Evolutionary conservation across 2,888 invertebrate genomes (phyloP), one percentile per base, ranked within the genome.

Genomic region (Panzeria rudis): DNA sequence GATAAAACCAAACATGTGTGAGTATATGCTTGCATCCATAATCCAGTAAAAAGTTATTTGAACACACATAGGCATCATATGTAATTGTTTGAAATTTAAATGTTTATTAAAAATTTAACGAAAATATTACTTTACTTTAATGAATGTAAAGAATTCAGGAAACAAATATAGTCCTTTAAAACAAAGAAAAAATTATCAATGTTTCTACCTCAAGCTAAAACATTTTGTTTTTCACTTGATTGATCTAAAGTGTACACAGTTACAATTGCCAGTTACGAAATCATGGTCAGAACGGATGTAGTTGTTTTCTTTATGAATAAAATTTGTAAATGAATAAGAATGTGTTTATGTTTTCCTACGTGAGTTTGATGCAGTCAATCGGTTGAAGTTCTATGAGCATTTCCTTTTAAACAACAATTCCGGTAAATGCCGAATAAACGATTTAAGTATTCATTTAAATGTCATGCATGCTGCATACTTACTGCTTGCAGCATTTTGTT

Each of bases 201-300:
- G 11, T 32, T 4, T 7, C 17, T n/a, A 56, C 47, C 68, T 68
- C 47, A 50, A 59, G 59, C 59, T 13, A 47, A 68, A 59, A 8
- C 9, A n/a, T 17, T 44, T 38, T 11, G 1, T 38, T 35, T 29
- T 76, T 71, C 15, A 15, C 66, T 83, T 90, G 90, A 90, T 90
- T 91, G 90, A 90, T 90, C 91, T 89, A 88, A 89, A 90, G 87
- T 89, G 90, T 88, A 90, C 90, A 90, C 90, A 89, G 80, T 61
- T 87, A 84, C 91, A 90, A 88, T 90, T 89, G 66, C 56, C 35
- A 54, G 54, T 59, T 72, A 68, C 59, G 59, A 77, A 59, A 66
- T 52, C 66, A 50, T 68, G 83, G 77, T 72, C 77, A 83, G 38
- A 79, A 79, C 47, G 73, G 54, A 73, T 54, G 69, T 73, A 25